Evolutionary conservation across 2,113 vertebrate genomes (phyloP).

Genomic region (Rissa tridactyla): DNA sequence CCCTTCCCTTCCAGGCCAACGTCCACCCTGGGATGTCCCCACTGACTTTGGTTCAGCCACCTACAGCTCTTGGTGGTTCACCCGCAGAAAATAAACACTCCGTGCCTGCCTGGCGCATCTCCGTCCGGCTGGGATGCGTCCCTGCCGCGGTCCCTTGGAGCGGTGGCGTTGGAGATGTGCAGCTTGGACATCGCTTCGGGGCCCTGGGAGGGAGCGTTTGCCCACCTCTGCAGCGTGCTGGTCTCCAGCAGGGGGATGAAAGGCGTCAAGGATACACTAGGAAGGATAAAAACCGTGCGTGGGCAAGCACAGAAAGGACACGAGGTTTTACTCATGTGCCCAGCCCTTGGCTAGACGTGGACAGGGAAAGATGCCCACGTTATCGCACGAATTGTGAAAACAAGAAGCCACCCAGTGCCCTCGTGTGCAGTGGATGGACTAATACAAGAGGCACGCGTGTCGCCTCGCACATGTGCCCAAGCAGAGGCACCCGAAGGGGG

Average conservation of each 20-base stretch:
- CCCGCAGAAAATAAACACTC: background rate
- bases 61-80: background rate
- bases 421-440: fast-evolving
- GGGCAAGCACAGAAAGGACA: background rate
- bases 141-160: background rate
- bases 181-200: fast-evolving
- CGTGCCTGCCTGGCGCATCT: fast-evolving
- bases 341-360: background rate
- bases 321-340: fast-evolving
- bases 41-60: background rate
- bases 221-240: fast-evolving
- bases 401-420: background rate
- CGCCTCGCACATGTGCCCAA: fast-evolving
- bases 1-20: background rate
- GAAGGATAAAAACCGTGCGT: background rate
- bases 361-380: fast-evolving
- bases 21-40: background rate
- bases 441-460: fast-evolving
- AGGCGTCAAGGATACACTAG: background rate
- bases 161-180: fast-evolving
- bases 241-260: fast-evolving
- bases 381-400: background rate
- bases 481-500: background rate
- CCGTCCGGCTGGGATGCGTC: background rate
- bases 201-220: background rate